These are phyloP conservation scores for Drosophila serrata DNA, from an alignment of 1,140 invertebrate species.

Conservation along the genomic window DNA sequence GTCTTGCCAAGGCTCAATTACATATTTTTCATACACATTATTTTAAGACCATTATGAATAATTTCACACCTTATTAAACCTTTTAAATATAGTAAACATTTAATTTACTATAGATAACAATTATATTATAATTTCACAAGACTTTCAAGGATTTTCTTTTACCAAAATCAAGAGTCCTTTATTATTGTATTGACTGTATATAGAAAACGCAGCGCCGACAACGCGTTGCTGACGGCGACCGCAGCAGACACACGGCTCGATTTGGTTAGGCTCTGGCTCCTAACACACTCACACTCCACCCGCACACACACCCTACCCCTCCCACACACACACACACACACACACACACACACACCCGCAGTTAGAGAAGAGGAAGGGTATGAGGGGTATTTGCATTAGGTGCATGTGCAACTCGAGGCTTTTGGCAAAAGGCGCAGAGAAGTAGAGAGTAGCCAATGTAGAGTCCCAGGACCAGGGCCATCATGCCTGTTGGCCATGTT, in stretches of 20 bases:
- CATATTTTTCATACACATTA: not conserved
- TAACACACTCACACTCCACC: conserved; percentile 8
- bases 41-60: not conserved
- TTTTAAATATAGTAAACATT: too few relatives aligned
- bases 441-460: conserved; percentile 43
- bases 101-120: accelerated
- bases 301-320: not conserved
- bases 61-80: not conserved
- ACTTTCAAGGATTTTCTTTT: not conserved
- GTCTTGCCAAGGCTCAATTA: not conserved
- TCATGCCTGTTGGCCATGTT: conserved; percentile 76
- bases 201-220: conserved; percentile 68
- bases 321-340: not conserved
- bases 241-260: conserved; percentile 78
- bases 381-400: conserved; percentile 66
- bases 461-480: conserved; percentile 34
- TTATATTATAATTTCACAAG: not conserved
- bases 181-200: conserved; percentile 23
- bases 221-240: conserved; percentile 80
- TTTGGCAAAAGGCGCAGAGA: conserved; percentile 60
- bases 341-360: not conserved
- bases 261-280: conserved; percentile 61
- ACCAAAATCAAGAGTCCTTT: not conserved
- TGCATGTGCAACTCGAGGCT: conserved; percentile 80
- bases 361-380: conserved; percentile 5